These are phyloP conservation scores for Actenoides hombroni DNA, from an alignment of 2,113 vertebrate genomes.

Conservation along the genomic window DNA sequence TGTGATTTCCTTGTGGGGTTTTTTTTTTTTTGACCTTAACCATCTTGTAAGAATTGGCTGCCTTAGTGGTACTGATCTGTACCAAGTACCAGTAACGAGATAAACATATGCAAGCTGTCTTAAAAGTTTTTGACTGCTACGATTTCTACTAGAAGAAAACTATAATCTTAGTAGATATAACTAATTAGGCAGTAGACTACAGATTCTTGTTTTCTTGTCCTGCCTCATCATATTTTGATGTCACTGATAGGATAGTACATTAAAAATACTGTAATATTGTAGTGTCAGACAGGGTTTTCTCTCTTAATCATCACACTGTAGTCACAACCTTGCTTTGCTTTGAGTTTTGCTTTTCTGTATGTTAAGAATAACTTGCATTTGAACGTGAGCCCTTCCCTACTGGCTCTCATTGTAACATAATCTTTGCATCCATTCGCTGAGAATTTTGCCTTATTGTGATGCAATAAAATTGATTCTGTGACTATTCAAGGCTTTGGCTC, in stretches of 20 bases:
- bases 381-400: background rate
- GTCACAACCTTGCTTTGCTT: background rate
- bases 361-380: background rate
- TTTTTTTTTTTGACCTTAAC: background rate
- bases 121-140: background rate
- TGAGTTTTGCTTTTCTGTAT: background rate
- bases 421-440: background rate
- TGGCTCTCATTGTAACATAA: background rate
- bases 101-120: background rate
- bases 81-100: background rate
- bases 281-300: background rate
- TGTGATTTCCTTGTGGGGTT: background rate
- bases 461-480: background rate
- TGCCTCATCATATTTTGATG: background rate
- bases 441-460: background rate
- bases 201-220: background rate
- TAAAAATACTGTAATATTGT: background rate
- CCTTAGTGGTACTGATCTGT: background rate
- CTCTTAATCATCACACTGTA: background rate
- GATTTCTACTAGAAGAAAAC: background rate
- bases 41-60: background rate
- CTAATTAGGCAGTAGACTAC: background rate
- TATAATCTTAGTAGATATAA: background rate
- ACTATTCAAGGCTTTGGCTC: background rate
- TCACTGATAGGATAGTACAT: background rate